A percentile compares a stretch with the other conserved stretches of the same genome.
phyloP scores from a whole-genome alignment of 2,113 vertebrate species.

The Heliornis fulica region DNA sequence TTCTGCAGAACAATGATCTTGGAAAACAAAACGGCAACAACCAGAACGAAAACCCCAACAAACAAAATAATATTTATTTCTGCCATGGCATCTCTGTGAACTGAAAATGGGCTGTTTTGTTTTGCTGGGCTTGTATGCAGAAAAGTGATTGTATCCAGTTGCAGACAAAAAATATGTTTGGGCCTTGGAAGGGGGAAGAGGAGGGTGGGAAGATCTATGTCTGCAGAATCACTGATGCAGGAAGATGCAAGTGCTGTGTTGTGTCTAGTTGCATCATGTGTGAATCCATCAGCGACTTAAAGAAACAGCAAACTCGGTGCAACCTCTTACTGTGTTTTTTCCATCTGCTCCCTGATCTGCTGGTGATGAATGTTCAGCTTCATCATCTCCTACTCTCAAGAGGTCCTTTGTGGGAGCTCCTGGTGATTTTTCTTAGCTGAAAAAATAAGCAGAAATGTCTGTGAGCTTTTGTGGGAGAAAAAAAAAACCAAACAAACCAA shows the following conservation, averaged over 20 bases:
- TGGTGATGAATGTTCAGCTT: slow-evolving; percentile 7
- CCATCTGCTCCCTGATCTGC: slow-evolving; percentile 46
- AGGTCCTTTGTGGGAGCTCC: not conserved
- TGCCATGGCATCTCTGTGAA: slow-evolving; percentile 2
- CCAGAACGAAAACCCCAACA: slow-evolving; percentile 20
- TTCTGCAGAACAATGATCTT: slow-evolving; percentile 20
- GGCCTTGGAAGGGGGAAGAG: slow-evolving; percentile 34
- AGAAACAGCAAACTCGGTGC: slow-evolving; percentile 43
- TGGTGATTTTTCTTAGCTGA: not conserved
- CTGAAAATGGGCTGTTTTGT: slow-evolving; percentile 51
- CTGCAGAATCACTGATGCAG: slow-evolving; percentile 66
- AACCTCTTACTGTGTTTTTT: slow-evolving; percentile 29
- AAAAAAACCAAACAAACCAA: too few species aligned
- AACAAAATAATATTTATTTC: slow-evolving; percentile 55
- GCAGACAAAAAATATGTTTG: slow-evolving; percentile 28
- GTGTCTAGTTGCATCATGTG: slow-evolving; percentile 68
- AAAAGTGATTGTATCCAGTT: slow-evolving; percentile 12
- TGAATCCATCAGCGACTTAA: slow-evolving; percentile 66
- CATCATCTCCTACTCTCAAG: not conserved
- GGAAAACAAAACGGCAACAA: not conserved
- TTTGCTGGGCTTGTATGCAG: not conserved
- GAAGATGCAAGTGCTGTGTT: slow-evolving; percentile 65
- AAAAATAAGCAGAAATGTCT: not conserved
- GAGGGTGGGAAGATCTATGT: slow-evolving; percentile 54
- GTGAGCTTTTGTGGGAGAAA: not conserved